These are phyloP conservation scores for Oscheius sp. DNA, from an alignment of 2,888 invertebrate species.

Conservation along the genomic window DNA sequence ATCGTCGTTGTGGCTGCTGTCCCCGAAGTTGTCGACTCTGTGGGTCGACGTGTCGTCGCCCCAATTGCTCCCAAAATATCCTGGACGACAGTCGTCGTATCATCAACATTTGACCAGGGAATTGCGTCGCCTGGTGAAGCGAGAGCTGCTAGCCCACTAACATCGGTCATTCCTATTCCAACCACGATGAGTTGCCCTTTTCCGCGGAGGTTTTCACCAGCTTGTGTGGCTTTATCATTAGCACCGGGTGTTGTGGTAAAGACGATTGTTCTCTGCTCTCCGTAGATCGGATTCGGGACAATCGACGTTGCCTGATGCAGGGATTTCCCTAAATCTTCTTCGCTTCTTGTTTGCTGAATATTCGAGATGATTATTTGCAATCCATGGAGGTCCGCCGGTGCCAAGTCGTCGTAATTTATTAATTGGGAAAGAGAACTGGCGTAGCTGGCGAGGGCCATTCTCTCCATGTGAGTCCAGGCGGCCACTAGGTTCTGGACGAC, in stretches of 20 bases:
- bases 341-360: conserved; percentile 7
- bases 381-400: background rate
- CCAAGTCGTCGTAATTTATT: background rate
- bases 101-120: conserved; percentile 19
- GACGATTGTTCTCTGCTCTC: conserved; percentile 26
- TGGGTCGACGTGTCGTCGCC: too few species aligned
- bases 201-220: background rate
- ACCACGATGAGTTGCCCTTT: conserved; percentile 24
- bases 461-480: conserved; percentile 37
- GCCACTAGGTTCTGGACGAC: conserved; percentile 4
- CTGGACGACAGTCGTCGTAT: conserved; percentile 18
- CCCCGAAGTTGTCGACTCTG: background rate
- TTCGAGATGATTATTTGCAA: background rate
- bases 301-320: conserved; percentile 23
- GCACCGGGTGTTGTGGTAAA: conserved; percentile 17
- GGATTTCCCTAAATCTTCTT: conserved; percentile 6
- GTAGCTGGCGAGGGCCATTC: conserved; percentile 23
- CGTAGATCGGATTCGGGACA: conserved; percentile 3
- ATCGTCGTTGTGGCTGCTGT: background rate
- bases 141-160: background rate
- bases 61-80: conserved; percentile 15
- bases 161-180: conserved; percentile 17
- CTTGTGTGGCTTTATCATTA: background rate
- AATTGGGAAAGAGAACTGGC: background rate
- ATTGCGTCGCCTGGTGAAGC: conserved; percentile 16